Evolutionary conservation across 1,140 invertebrate genomes (phyloP), one percentile per base, ranked within the genome.

Genomic region (Leptinotarsa undecemlineata): DNA sequence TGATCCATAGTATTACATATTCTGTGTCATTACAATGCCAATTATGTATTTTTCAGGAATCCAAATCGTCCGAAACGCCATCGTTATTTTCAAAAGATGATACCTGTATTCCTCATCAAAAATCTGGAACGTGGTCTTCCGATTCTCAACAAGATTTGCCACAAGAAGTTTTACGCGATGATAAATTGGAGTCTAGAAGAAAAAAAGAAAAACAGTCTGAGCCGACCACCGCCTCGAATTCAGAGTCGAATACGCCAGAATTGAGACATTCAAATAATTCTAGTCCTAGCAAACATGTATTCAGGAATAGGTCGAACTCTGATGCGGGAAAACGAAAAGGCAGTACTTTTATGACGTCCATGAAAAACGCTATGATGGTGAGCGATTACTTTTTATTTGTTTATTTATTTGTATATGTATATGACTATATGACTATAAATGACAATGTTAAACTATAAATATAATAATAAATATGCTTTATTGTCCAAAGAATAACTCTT

Each of bases 281-380:
- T 72, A 82, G 79, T 73, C 88, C 90, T 78, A 91, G 90, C n/a
- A 89, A 91, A 67, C 95, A 97, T 83, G 92, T 93, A 19, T 96
- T 97, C 83, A 89, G 94, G 81, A 94, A 90, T 60, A 89, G 91
- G 75, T 93, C 90, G 79, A 96, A 93, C 86, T 95, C 90, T 3
- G 94, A 96, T 86, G 91, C 90, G 21, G 89, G 89, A 79, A 86
- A 90, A 85, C 91, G 92, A 85, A 90, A 90, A 81, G 87, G 86
- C 62, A 82, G 81, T 66, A 88, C 87, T 82, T 89, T 95, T 85
- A 93, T 94, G 87, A 88, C 91, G n/a, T 92, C 91, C 77, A 91
- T 94, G 89, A 93, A 93, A 86, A 91, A 90, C 84, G 90, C 91
- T 79, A 86, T 95, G 86, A 87, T 94, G 89, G 92, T 93, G 88